These are phyloP conservation scores for Hirudinaria manillensis DNA, from an alignment of 2,888 invertebrate species.

Conservation along the genomic window DNA sequence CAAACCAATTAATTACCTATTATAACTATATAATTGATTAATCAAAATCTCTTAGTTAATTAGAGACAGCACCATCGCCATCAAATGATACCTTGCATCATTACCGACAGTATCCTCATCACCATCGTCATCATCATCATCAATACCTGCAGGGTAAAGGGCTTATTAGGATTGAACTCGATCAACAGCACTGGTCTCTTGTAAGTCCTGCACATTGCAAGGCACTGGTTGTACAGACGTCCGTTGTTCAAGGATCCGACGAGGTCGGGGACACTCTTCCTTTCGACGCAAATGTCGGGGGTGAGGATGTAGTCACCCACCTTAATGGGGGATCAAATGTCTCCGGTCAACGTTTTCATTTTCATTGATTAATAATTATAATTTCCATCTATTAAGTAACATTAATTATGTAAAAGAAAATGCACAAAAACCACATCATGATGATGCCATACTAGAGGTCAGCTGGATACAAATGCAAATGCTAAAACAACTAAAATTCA, in stretches of 20 bases:
- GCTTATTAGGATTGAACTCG: conserved; percentile 87
- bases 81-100: too few relatives aligned
- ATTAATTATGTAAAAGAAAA: neutral
- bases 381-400: neutral
- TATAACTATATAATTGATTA: too few relatives aligned
- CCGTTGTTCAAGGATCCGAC: conserved; percentile 91
- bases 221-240: conserved; percentile 86
- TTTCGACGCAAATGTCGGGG: conserved; percentile 89
- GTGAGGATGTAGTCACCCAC: conserved; percentile 96
- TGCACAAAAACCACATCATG: neutral
- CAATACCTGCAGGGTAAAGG: conserved; percentile 83
- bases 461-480: too few relatives aligned
- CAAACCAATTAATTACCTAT: too few relatives aligned
- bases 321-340: conserved; percentile 54
- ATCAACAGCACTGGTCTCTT: conserved; percentile 72
- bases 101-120: too few relatives aligned
- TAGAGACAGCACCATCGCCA: too few relatives aligned
- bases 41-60: too few relatives aligned
- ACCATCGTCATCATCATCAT: too few relatives aligned
- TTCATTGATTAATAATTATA: neutral
- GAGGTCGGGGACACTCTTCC: conserved; percentile 90
- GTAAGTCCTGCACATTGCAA: conserved; percentile 73
- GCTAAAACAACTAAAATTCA: too few relatives aligned
- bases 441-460: too few relatives aligned
- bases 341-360: neutral